A percentile compares a stretch with the other conserved stretches of the same genome.
These are phyloP conservation scores for Spheniscus mendiculus DNA, from an alignment of 2,113 vertebrate genomes.

Conservation along the genomic window DNA sequence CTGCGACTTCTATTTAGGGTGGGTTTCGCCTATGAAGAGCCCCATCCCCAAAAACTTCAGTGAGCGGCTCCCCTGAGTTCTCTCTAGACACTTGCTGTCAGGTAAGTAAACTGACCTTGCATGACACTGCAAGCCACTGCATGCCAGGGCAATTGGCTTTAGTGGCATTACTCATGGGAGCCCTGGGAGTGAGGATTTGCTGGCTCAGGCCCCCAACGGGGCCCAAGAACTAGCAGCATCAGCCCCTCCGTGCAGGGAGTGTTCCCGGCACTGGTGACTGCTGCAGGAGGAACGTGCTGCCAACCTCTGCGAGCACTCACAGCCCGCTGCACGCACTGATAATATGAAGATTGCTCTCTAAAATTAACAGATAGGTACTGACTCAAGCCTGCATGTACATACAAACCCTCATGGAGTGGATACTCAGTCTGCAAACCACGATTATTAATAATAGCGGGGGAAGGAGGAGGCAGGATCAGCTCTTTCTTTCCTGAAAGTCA, in stretches of 20 bases:
- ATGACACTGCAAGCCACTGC: not conserved
- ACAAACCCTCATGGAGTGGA: not conserved
- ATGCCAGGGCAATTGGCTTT: not conserved
- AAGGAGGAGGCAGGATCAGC: not conserved
- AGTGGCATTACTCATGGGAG: not conserved
- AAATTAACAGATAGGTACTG: not conserved
- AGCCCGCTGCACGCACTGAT: fast-evolving
- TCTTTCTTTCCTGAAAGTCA: not conserved
- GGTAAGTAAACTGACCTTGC: not conserved
- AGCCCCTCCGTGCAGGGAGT: not conserved
- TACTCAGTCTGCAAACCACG: not conserved
- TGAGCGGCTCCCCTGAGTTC: fast-evolving
- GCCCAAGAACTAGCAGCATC: not conserved
- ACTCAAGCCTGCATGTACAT: not conserved
- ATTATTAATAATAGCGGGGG: not conserved
- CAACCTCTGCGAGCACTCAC: not conserved
- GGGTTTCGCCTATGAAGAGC: not conserved
- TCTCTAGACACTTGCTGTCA: not conserved
- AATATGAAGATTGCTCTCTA: not conserved
- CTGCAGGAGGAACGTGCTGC: not conserved
- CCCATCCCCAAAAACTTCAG: not conserved
- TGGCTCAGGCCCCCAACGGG: not conserved
- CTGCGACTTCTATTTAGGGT: fast-evolving
- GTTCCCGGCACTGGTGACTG: not conserved
- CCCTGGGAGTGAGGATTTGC: not conserved